Percentiles rank a stretch among this genome's conserved stretches.
These are phyloP conservation scores for Sinocyclocheilus grahami DNA, from an alignment of 2,113 vertebrate species.

Conservation along the genomic window DNA sequence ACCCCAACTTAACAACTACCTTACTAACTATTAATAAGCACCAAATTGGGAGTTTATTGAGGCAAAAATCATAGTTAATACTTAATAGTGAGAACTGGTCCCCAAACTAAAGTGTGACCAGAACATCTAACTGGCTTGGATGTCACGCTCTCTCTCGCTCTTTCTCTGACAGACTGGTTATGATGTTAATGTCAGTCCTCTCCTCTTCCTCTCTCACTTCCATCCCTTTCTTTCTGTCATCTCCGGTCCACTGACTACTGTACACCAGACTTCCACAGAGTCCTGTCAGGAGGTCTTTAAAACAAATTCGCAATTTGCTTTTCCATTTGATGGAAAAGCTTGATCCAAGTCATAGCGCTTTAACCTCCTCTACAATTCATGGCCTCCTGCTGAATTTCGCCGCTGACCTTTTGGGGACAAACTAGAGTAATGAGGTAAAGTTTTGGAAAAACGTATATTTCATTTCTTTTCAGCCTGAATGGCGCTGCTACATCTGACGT, in stretches of 20 bases:
- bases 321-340: conserved; percentile 47
- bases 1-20: no score
- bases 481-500: neutral
- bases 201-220: neutral
- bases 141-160: neutral
- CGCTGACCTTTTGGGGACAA: conserved; percentile 32
- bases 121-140: neutral
- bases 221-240: neutral
- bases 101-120: no score
- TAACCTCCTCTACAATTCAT: neutral
- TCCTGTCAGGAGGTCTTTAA: conserved; percentile 34
- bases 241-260: conserved; percentile 1
- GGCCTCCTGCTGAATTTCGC: neutral
- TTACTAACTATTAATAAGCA: no score
- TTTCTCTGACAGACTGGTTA: conserved; percentile 35
- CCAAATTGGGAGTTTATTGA: no score
- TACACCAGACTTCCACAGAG: neutral
- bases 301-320: conserved; percentile 12
- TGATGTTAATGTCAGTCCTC: conserved; percentile 38
- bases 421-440: neutral
- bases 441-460: neutral
- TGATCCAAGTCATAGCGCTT: neutral
- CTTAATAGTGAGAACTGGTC: no score
- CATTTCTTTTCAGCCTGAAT: neutral
- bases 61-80: no score